Evolutionary conservation across 2,888 invertebrate genomes (phyloP), one percentile per base, ranked within the genome.

Genomic region (Spodoptera exigua): DNA sequence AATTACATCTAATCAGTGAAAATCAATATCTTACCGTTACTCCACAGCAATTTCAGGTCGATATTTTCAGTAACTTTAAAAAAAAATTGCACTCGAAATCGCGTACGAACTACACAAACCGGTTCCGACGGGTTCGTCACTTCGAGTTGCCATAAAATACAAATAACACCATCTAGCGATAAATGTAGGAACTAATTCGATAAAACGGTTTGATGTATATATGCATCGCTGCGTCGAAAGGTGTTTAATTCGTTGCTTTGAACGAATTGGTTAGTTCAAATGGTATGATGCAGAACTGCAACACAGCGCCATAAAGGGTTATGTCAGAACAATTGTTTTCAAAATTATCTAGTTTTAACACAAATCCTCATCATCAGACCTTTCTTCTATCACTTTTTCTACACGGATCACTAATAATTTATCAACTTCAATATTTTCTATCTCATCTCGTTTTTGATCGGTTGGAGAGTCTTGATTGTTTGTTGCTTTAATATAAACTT

Each of bases 281-380:
- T 44, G 36, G 27, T 43, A 44, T 36, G 52, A 53, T 58, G 55
- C 39, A 59, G 44, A 59, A 10, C 59, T 57, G 59, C 35, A 46
- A 46, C 39, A 40, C 55, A 54, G 47, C 47, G 41, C 21, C 34
- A 14, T 58, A 52, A 55, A 59, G 34, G 59, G 53, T 21, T 27
- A 46, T n/a, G n/a, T n/a, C n/a, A n/a, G n/a, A n/a, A n/a, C n/a
- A n/a, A n/a, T n/a, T n/a, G n/a, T n/a, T n/a, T n/a, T n/a, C n/a
- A n/a, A n/a, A n/a, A n/a, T n/a, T n/a, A n/a, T n/a, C n/a, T n/a
- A n/a, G n/a, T n/a, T n/a, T n/a, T n/a, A n/a, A n/a, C n/a, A n/a
- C n/a, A n/a, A n/a, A n/a, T n/a, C n/a, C n/a, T n/a, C n/a, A n/a
- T n/a, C n/a, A n/a, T n/a, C n/a, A n/a, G n/a, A n/a, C n/a, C n/a